Evolutionary conservation across 2,797 vertebrate species (phyloP), one percentile per base, ranked within the genome.

Genomic region (Alauda arvensis): DNA sequence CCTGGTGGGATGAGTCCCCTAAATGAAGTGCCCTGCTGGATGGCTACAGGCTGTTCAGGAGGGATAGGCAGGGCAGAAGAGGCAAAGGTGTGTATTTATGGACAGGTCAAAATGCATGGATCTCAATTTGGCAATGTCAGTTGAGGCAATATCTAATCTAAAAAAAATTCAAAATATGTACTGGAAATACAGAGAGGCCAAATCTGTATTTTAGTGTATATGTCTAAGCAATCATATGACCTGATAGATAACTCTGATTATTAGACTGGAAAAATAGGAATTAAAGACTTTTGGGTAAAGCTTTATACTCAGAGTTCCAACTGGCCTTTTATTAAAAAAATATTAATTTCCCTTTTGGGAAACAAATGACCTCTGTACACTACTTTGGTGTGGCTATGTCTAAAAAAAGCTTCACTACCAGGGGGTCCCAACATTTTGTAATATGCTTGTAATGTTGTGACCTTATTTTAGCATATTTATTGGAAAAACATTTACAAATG

Each of bases 41-140:
- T 14, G 43, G n/a, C 29, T 77, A 15, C 28, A 57, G 24, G 45
- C 8, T 70, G 45, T n/a, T 63, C n/a, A 51, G 51, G 19, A 63
- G 14, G 18, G 21, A 26, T 26, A 18, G 10, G n/a, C 26, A 43
- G 37, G 28, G 37, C 23, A 70, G 43, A 77, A 20, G 19, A 49
- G n/a, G 6, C 0, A 1, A 28, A n/a, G 29, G 4, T 10, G 3
- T 34, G 21, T 46, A 23, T 29, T 29, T 39, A 43, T 7, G 3
- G 13, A n/a, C 1, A 3, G 10, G 16, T 25, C 51, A 56, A 43
- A 70, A n/a, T 39, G 19, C 6, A 49, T 18, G 28, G 6, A 43
- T 6, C 17, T 63, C 14, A 37, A 20, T 23, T 24, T 43, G 11
- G 6, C 43, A 29, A 12, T 37, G 23, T 26, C 34, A 61, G 23